Evolutionary conservation across 2,113 vertebrate genomes (phyloP), one percentile per base, ranked within the genome.

Genomic region (Onychostruthus taczanowskii): DNA sequence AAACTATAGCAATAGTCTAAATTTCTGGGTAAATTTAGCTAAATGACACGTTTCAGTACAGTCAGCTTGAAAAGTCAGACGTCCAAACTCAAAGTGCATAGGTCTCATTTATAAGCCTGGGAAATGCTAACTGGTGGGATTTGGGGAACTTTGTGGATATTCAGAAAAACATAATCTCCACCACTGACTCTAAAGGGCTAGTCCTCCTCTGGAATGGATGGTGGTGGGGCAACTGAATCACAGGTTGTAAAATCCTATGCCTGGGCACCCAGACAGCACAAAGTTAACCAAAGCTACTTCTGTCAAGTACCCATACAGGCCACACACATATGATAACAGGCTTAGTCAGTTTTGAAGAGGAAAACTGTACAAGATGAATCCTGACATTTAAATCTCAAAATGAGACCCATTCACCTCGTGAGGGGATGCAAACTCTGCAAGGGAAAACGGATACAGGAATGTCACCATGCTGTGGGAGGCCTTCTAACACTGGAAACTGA

Each of bases 361-460:
- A 84, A 92, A 89, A 41, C 53, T 46, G 19, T 33, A 26, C 81
- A 62, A 68, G 49, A 92, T 27, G 64, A 93, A 93, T 92, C 88
- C 63, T 68, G 66, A 69, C 62, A 90, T 93, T 90, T 89, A 84
- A 90, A 93, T 80, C 89, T 86, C 77, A 68, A 89, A 90, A 96
- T 90, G 58, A 92, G 61, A 88, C 69, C 13, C 1, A 0, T 69
- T 91, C 2, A n/a, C 74, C 73, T 78, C 49, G 10, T 85, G 93
- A 88, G 41, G 26, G 64, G 80, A 68, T 52, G 76, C 37, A 89
- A 84, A 74, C 43, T 67, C 43, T 68, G 18, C 61, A 73, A 84
- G 37, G 12, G 47, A 52, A 92, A 63, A 61, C 0, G 2, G 72
- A 76, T 78, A 78, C 0, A 1, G 67, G 67, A 90, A 94, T 13